Evolutionary conservation across 2,113 vertebrate genomes (phyloP).

Genomic region (Reinhardtius hippoglossoides): DNA sequence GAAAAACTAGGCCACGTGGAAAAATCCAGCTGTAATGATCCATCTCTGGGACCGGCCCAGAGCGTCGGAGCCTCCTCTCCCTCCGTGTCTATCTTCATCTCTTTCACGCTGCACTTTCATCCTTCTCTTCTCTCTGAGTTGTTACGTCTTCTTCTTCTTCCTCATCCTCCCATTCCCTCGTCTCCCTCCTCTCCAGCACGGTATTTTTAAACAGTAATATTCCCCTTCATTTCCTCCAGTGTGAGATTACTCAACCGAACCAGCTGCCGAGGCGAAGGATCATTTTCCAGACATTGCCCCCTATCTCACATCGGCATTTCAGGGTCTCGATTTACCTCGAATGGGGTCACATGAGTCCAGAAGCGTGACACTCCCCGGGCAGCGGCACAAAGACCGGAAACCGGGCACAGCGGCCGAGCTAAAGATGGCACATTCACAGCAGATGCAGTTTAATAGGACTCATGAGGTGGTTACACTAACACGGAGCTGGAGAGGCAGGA

Average conservation of each 20-base stretch:
- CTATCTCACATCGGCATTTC: not conserved
- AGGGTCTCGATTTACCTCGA: constrained; percentile 10
- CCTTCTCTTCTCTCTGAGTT: not conserved
- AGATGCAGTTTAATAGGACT: constrained; percentile 27
- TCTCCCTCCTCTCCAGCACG: not conserved
- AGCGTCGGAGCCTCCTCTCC: constrained; percentile 7
- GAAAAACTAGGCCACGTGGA: constrained; percentile 76
- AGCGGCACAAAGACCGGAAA: constrained; percentile 2
- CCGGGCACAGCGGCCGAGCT: not conserved
- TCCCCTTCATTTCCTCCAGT: not conserved
- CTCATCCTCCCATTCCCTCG: not conserved
- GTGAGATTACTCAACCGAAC: not conserved
- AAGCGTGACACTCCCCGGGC: not conserved
- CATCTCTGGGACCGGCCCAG: constrained; percentile 2
- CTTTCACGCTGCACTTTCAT: not conserved
- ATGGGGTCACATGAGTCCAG: constrained; percentile 12
- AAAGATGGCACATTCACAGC: constrained; percentile 12
- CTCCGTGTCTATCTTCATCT: not conserved
- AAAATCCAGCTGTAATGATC: constrained; percentile 72
- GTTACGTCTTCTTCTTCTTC: not conserved
- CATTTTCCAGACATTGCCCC: not conserved
- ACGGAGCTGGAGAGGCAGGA: constrained; percentile 20
- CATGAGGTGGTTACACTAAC: constrained; percentile 4
- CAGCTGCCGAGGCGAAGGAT: not conserved
- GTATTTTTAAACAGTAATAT: not conserved